Percentiles rank a stretch among this genome's conserved stretches.
phyloP scores from a whole-genome alignment of 2,888 invertebrate genomes.

The Reticulitermes lucifugus region DNA sequence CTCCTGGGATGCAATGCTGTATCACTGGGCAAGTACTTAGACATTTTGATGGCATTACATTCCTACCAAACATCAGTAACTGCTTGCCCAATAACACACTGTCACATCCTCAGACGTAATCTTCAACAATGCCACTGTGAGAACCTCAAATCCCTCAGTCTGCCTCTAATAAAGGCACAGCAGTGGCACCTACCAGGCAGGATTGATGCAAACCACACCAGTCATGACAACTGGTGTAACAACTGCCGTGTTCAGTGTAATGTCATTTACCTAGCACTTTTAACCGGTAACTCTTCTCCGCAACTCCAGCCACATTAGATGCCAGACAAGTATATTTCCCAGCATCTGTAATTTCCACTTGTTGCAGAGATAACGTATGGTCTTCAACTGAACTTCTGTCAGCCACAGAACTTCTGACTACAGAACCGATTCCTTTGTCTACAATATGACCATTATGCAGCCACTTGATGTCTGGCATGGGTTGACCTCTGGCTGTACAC shows the following conservation, averaged over 20 bases:
- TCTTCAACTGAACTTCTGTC: background rate
- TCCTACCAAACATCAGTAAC: no score
- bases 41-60: no score
- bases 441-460: slow-evolving; percentile 58
- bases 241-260: no score
- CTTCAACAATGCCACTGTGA: no score
- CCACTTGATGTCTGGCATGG: slow-evolving; percentile 54
- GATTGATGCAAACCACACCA: background rate
- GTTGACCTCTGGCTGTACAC: slow-evolving; percentile 53
- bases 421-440: background rate
- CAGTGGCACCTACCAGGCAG: no score
- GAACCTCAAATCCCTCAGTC: no score
- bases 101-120: no score
- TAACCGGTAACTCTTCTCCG: slow-evolving; percentile 67
- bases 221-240: no score
- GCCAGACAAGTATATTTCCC: slow-evolving; percentile 72
- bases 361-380: slow-evolving; percentile 17
- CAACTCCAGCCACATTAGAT: slow-evolving; percentile 69
- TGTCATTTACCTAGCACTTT: slow-evolving; percentile 63
- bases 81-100: no score
- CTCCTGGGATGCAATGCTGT: no score
- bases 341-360: slow-evolving; percentile 58
- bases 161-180: no score
- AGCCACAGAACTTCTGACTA: background rate
- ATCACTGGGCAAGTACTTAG: no score